Base-by-base conservation (phyloP, 2,113 vertebrate genomes). In the Thryonomys swinderianus region DNA sequence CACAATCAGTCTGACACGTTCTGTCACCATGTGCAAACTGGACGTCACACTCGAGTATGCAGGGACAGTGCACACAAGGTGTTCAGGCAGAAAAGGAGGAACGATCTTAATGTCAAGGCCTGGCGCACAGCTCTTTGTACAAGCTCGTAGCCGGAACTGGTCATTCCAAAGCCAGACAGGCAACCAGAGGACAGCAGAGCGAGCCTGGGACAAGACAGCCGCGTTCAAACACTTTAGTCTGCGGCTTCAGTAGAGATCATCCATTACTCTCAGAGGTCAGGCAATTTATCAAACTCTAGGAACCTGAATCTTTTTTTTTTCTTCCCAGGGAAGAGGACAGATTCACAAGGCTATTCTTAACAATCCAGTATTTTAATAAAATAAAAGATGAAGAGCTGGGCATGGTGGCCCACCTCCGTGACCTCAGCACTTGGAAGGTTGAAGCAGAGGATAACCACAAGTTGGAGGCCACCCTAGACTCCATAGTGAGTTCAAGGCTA, bases 231-330 rank as follows among this genome's bases (percentile, higher is more conserved):
- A 57, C 80, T 93, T 64, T 82, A 97, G 90, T 78, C 64, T 55
- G 48, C 48, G 67, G 92, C 66, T 59, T 67, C 80, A 48, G 17
- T 0, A 62, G 51, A 48, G 40, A 57, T 32, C 57, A 11, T 23
- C 64, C 48, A 4, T 67, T 57, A 55, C 84, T 93, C 95, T 96
- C 96, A 95, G 81, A 34, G 96, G 89, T 92, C 88, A 93, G 95
- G 93, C 93, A 80, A 78, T 91, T 96, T 92, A 96, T 94, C 61
- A 59, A 86, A 81, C 88, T 76, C 40, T 3, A 83, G 94, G 79
- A 92, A 92, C 32, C 83, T 85, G 79, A 85, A 90, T 25, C 76
- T 95, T 48, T 12, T 25, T 23, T 40, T 34, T 85, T 86, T 51
- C 27, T 66, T 30, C 71, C 71, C 57, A 23, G 59, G 37, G n/a